A percentile compares a stretch with the other conserved stretches of the same genome.
Conservation (phyloP, 2,113 vertebrate genomes). For the Hyla sarda region DNA sequence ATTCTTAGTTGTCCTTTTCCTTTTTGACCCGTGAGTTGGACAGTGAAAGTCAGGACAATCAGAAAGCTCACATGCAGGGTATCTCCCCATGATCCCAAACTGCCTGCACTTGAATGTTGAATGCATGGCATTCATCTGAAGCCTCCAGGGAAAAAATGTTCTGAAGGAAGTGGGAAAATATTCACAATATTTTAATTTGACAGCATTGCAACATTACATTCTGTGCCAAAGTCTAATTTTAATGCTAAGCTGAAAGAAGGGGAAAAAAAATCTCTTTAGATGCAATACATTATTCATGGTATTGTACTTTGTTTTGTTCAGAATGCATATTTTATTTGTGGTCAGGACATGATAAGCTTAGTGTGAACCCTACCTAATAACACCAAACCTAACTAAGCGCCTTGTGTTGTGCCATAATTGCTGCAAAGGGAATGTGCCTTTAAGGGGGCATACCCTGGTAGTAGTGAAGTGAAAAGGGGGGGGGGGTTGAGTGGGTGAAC, state of each 20-base stretch:
- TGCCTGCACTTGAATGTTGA: slow-evolving; percentile 45
- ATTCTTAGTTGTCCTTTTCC: slow-evolving; percentile 13
- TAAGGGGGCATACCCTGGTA: too few relatives aligned
- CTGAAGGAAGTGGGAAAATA: slow-evolving; percentile 47
- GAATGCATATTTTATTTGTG: background rate
- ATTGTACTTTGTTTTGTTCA: slow-evolving; percentile 2
- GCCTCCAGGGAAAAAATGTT: slow-evolving; percentile 46
- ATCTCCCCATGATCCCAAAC: background rate
- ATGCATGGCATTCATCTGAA: slow-evolving; percentile 43
- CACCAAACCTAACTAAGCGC: too few relatives aligned
- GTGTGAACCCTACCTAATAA: too few relatives aligned
- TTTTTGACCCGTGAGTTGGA: slow-evolving; percentile 4
- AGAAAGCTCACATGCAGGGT: slow-evolving; percentile 21
- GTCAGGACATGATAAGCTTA: too few relatives aligned
- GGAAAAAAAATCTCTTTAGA: background rate
- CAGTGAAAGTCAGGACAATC: slow-evolving; percentile 28
- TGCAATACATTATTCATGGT: slow-evolving; percentile 10
- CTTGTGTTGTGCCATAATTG: too few relatives aligned
- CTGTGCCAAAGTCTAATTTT: slow-evolving; percentile 20
- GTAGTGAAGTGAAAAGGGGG: too few relatives aligned
- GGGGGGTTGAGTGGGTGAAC: too few relatives aligned
- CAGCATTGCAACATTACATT: slow-evolving; percentile 20
- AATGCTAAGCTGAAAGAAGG: background rate
- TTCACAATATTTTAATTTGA: slow-evolving; percentile 41
- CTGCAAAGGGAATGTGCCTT: too few relatives aligned